phyloP scores from a whole-genome alignment of 2,888 invertebrate species.

The Griposia aprilina region DNA sequence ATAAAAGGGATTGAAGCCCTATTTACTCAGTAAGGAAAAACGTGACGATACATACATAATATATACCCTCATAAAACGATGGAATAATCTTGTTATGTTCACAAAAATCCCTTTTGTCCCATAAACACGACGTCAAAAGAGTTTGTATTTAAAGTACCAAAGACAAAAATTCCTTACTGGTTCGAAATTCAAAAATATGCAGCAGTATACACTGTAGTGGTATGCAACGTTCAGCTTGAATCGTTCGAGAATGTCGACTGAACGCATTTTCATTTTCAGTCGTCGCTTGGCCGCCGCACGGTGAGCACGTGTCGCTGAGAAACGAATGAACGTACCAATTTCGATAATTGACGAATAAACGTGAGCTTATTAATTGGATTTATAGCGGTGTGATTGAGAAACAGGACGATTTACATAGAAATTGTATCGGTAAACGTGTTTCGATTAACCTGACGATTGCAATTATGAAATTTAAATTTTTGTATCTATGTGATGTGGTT shows the following conservation, averaged over 20 bases:
- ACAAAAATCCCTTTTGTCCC: slow-evolving; percentile 44
- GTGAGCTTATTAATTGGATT: slow-evolving; percentile 70
- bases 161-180: slow-evolving; percentile 44
- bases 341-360: slow-evolving; percentile 68
- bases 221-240: slow-evolving; percentile 57
- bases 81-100: slow-evolving; percentile 58
- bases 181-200: slow-evolving; percentile 60
- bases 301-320: slow-evolving; percentile 46
- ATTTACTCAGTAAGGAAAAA: slow-evolving; percentile 60
- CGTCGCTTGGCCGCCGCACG: slow-evolving; percentile 46
- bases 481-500: slow-evolving; percentile 59
- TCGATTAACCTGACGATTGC: slow-evolving; percentile 47
- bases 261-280: slow-evolving; percentile 60
- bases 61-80: slow-evolving; percentile 48
- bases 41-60: slow-evolving; percentile 58
- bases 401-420: slow-evolving; percentile 67
- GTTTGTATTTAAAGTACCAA: slow-evolving; percentile 35
- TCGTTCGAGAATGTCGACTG: slow-evolving; percentile 51
- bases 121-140: slow-evolving; percentile 45
- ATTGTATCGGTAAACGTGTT: slow-evolving; percentile 61
- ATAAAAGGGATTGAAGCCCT: slow-evolving; percentile 64
- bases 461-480: slow-evolving; percentile 55
- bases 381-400: slow-evolving; percentile 63
- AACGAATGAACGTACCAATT: slow-evolving; percentile 45
- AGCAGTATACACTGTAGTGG: slow-evolving; percentile 52